Evolutionary conservation across 2,888 invertebrate species (phyloP).

Genomic region (Xylocampa areola): DNA sequence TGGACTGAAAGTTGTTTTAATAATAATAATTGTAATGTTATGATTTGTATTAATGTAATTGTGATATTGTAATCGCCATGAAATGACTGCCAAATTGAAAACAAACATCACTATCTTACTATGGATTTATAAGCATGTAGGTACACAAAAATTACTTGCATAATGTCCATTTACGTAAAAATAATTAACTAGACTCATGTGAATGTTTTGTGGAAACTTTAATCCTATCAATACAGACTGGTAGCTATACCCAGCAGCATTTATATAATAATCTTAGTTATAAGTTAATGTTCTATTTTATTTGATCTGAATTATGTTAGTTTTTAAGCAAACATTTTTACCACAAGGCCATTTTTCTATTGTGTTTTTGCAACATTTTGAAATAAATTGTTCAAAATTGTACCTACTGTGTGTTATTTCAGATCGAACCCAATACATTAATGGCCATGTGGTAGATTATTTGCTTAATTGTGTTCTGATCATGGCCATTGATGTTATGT

Average conservation of each 20-base stretch:
- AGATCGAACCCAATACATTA: slow-evolving; percentile 76
- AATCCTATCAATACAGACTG: slow-evolving; percentile 10
- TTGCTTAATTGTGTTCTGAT: slow-evolving; percentile 58
- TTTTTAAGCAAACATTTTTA: slow-evolving; percentile 66
- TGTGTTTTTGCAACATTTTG: slow-evolving; percentile 70
- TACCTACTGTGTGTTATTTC: slow-evolving; percentile 81
- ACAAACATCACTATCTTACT: background rate
- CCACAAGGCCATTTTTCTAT: slow-evolving; percentile 88
- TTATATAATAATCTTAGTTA: slow-evolving; percentile 47
- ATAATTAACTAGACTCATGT: slow-evolving; percentile 16
- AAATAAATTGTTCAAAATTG: slow-evolving; percentile 76
- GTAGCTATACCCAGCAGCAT: slow-evolving; percentile 28
- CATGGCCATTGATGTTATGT: slow-evolving; percentile 84
- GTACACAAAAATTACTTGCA: slow-evolving; percentile 1
- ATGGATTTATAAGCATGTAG: background rate
- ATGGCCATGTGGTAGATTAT: slow-evolving; percentile 84
- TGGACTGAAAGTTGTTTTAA: slow-evolving; percentile 37
- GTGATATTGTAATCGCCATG: slow-evolving; percentile 33
- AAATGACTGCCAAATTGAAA: slow-evolving; percentile 2
- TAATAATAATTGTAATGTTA: slow-evolving; percentile 26
- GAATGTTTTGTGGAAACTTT: slow-evolving; percentile 6
- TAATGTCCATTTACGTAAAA: background rate
- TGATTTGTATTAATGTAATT: slow-evolving; percentile 37
- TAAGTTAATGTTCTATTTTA: slow-evolving; percentile 55
- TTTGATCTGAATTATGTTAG: slow-evolving; percentile 50